Conservation (phyloP, 2,797 vertebrate genomes). For the Mus spretus region DNA sequence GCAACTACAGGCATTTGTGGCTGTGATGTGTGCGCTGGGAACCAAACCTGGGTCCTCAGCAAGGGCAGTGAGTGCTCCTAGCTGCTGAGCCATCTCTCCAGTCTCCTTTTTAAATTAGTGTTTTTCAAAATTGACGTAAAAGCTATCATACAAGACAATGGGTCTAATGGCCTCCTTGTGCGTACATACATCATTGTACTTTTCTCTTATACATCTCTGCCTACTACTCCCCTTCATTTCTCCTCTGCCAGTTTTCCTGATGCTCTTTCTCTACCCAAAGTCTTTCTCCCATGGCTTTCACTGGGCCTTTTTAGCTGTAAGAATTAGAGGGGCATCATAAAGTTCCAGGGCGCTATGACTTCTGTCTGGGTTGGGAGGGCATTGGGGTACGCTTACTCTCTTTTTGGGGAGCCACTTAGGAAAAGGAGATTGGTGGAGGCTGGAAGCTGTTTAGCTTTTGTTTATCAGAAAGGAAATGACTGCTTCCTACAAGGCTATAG, state of each 20-base stretch:
- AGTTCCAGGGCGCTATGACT: not conserved
- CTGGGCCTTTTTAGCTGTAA: not conserved
- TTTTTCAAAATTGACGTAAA: not conserved
- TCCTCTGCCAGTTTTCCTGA: not conserved
- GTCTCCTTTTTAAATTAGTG: not conserved
- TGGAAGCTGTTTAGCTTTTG: not conserved
- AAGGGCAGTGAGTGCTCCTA: not conserved
- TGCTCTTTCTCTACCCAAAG: not conserved
- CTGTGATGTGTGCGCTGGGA: not conserved
- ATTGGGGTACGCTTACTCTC: not conserved
- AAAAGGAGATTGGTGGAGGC: not conserved
- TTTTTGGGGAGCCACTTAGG: not conserved
- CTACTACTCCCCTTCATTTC: not conserved
- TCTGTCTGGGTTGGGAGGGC: not conserved
- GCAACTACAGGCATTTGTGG: not conserved
- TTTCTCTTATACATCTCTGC: not conserved
- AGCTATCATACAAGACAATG: not conserved
- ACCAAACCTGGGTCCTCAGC: not conserved
- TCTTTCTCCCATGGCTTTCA: not conserved
- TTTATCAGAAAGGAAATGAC: not conserved
- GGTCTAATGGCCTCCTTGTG: not conserved
- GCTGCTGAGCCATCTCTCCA: not conserved
- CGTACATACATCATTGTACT: not conserved
- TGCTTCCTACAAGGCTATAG: not conserved
- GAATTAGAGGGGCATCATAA: not conserved